phyloP scores from a whole-genome alignment of 92 coral and sea anemone genomes.

The Epizoanthus illoricatus region DNA sequence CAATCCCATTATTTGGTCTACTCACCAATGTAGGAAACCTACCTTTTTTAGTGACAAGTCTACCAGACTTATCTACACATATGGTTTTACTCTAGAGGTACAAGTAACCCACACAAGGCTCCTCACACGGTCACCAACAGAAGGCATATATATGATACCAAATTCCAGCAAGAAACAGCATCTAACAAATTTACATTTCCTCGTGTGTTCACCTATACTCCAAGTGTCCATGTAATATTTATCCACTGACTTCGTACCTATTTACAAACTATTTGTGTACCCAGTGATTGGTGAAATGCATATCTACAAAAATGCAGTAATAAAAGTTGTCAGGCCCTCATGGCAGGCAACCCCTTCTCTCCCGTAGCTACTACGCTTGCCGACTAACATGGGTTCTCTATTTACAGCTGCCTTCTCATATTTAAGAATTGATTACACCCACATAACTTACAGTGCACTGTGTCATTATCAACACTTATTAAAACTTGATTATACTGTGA shows the following conservation, averaged over 20 bases:
- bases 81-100: too few relatives aligned
- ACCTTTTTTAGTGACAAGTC: too few relatives aligned
- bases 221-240: background rate
- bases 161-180: background rate
- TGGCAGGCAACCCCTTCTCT: too few relatives aligned
- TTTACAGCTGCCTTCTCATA: too few relatives aligned
- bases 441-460: background rate
- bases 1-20: too few relatives aligned
- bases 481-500: background rate
- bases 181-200: background rate
- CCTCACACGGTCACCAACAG: background rate
- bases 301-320: constrained; percentile 1
- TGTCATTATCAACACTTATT: background rate
- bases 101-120: too few relatives aligned
- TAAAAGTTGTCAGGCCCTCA: background rate
- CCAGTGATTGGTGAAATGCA: background rate
- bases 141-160: background rate
- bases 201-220: background rate
- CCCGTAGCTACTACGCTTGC: too few relatives aligned
- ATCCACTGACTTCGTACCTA: background rate
- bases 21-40: too few relatives aligned
- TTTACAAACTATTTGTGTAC: background rate
- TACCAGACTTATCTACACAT: too few relatives aligned
- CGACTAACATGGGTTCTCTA: too few relatives aligned
- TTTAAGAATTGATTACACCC: too few relatives aligned